Evolutionary conservation across 2,888 invertebrate species (phyloP), one percentile per base, ranked within the genome.

Genomic region (Cerastis leucographa): DNA sequence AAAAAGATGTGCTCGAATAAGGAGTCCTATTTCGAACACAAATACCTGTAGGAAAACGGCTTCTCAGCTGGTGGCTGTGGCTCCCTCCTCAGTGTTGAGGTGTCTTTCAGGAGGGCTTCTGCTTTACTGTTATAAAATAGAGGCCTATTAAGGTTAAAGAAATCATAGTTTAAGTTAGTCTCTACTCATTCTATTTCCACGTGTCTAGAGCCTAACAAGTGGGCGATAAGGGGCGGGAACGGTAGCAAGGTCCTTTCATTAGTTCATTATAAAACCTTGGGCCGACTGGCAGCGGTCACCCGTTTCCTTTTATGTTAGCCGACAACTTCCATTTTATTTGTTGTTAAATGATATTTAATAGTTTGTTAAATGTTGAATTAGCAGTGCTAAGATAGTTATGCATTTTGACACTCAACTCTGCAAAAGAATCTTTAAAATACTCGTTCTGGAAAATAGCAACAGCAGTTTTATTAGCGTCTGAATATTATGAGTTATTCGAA

Each of bases 241-340:
- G 42, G 84, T 64, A 85, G 69, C 81, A 71, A 80, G 77, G 77
- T 72, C 76, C 75, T 85, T 81, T 87, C 78, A 82, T 82, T 82
- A 78, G 69, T 80, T 72, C 19, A 51, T 71, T 73, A 78, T 44
- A 64, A 75, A 78, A 80, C 82, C 86, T 87, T 85, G 87, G 71
- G 44, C 25, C n/a, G 17, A 44, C 49, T 64, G 46, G n/a, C 42
- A 29, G 72, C 42, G 64, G 42, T 6, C 17, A 42, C n/a, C 65
- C 54, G 25, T 77, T 71, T 78, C 81, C 72, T 81, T 84, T 84
- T 80, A 71, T 66, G 29, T 74, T 70, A 56, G 76, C 67, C 11
- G 73, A 64, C 70, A 42, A 69, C 69, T 56, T 19, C 40, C 22
- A 54, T 69, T 78, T 69, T 59, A 71, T 70, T 67, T 59, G n/a